Percentiles rank a stretch among this genome's conserved stretches.
These are phyloP conservation scores for Platerodrilus igneus DNA, from an alignment of 2,888 invertebrate genomes.

Conservation along the genomic window DNA sequence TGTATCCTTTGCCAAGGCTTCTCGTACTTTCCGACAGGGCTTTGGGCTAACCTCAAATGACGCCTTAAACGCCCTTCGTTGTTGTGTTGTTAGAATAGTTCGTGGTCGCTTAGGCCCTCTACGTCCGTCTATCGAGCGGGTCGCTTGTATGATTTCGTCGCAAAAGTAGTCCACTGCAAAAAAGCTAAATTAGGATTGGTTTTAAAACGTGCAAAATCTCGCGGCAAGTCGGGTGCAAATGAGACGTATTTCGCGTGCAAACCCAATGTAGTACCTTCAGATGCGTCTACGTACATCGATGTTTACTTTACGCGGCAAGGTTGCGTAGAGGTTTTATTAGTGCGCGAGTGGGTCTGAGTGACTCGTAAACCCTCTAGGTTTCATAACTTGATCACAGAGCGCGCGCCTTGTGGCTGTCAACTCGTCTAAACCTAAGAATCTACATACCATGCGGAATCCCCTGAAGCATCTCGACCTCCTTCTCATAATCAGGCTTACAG, in stretches of 20 bases:
- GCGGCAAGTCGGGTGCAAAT: too few species aligned
- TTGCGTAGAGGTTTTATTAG: too few species aligned
- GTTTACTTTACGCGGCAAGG: conserved; percentile 4
- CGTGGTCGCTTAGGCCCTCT: conserved; percentile 76
- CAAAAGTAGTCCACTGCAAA: conserved; percentile 51
- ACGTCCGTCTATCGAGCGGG: conserved; percentile 58
- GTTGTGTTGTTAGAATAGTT: conserved; percentile 78
- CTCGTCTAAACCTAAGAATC: too few species aligned
- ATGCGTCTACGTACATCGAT: not conserved
- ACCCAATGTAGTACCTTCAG: too few species aligned
- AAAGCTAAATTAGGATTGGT: conserved; percentile 1
- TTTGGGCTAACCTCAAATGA: conserved; percentile 83
- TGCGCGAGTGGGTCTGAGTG: too few species aligned
- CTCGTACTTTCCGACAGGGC: conserved; percentile 76
- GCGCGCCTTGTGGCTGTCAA: too few species aligned
- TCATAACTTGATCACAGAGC: too few species aligned
- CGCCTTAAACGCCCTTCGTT: conserved; percentile 76
- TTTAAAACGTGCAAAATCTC: too few species aligned
- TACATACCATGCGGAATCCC: conserved; percentile 52
- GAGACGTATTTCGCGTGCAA: too few species aligned
- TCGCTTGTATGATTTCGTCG: conserved; percentile 56
- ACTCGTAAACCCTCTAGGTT: too few species aligned
- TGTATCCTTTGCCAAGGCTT: conserved; percentile 78
- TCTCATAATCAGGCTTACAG: conserved; percentile 76
- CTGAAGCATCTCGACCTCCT: conserved; percentile 70